Evolutionary conservation across 2,888 invertebrate genomes (phyloP), one percentile per base, ranked within the genome.

Genomic region (Argynnis bischoffii): DNA sequence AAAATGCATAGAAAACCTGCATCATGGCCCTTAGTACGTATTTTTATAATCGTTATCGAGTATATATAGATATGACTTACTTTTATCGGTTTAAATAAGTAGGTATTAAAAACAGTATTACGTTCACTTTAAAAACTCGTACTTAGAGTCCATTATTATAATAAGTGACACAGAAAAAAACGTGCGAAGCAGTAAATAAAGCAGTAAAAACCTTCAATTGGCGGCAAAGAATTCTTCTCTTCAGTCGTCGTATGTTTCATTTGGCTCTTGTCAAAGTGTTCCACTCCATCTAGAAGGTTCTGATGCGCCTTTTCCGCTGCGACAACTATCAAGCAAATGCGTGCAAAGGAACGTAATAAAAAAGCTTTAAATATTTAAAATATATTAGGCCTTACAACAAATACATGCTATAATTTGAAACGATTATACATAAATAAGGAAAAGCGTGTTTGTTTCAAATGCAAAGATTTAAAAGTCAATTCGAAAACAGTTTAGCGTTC

Each of bases 221-320:
- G 95, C 66, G 96, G 96, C 81, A 96, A 93, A 57, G 94, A 90
- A 79, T 95, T 95, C 93, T 96, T 96, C 90, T 96, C 96, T 78
- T 94, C 93, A 11, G 96, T 96, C 70, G 94, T 94, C 3, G 95
- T 93, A 82, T 95, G 96, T 82, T 95, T 95, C 95, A 96, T 95
- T 77, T 95, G 94, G 59, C 93, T 89, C 91, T 95, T 95, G 92
- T 96, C 95, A 81, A 95, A 96, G 77, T 94, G 94, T 82, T 96
- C 95, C 66, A 96, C 95, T 74, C 95, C 95, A 65, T 94, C 95
- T 82, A 96, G 87, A 61, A 96, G 90, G 79, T 95, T 95, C 87
- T 95, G 95, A 81, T 95, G 95, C 71, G 94, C 94, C 88, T 95
- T 95, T 91, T 96, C 96, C 82, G 95, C 95, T 76, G 94, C 94